Conservation (phyloP, 2,113 vertebrate genomes). For the Lonchura striata region DNA sequence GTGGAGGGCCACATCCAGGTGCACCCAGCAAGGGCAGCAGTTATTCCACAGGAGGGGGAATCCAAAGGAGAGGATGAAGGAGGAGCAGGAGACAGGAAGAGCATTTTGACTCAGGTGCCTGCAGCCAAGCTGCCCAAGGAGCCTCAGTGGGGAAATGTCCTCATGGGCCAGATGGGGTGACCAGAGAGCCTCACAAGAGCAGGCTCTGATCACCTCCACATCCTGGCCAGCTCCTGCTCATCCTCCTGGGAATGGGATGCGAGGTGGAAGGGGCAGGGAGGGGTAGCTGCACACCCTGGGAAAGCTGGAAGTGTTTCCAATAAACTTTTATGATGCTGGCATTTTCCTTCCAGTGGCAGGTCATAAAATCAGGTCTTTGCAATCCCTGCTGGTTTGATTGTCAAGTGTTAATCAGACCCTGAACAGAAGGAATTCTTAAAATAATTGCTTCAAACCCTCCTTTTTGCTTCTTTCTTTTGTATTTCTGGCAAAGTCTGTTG, state of each 20-base stretch:
- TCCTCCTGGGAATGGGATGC: background rate
- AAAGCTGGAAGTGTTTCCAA: background rate
- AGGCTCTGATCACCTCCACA: background rate
- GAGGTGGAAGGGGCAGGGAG: background rate
- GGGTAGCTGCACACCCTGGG: background rate
- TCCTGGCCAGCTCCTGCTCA: background rate
- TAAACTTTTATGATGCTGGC: background rate
- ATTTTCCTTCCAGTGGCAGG: background rate
- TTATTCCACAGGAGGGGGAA: background rate
- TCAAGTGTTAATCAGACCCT: background rate
- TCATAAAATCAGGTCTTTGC: background rate
- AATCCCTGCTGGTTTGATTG: background rate
- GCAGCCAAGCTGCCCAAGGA: background rate
- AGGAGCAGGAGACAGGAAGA: background rate
- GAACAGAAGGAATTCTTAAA: background rate
- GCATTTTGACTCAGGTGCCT: background rate
- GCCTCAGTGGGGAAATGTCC: background rate
- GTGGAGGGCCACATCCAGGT: background rate
- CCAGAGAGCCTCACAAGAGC: background rate
- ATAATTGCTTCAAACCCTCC: background rate
- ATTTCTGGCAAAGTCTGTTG: background rate
- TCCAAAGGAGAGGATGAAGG: background rate
- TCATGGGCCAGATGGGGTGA: rapidly evolving
- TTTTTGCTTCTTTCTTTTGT: background rate
- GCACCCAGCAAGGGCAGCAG: background rate